phyloP scores from a whole-genome alignment of 2,113 vertebrate genomes.

The Brevimyrus niger region DNA sequence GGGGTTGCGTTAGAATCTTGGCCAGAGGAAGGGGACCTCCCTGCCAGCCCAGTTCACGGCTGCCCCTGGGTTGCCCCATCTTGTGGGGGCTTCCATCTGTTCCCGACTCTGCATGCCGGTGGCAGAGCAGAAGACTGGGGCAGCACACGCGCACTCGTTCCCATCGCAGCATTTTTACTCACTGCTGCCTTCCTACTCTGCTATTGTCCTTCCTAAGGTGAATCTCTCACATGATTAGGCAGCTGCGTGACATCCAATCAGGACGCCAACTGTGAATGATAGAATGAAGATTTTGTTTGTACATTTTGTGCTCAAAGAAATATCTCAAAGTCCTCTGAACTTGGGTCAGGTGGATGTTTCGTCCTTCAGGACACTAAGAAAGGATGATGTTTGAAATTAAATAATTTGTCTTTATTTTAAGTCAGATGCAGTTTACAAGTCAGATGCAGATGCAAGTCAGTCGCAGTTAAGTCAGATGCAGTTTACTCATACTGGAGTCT shows the following conservation, averaged over 20 bases:
- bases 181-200: background rate
- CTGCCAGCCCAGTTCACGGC: background rate
- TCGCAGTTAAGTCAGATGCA: background rate
- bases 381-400: background rate
- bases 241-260: background rate
- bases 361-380: background rate
- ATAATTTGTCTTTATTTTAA: background rate
- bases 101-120: conserved; percentile 45
- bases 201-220: background rate
- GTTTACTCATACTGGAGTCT: background rate
- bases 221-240: background rate
- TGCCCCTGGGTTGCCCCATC: conserved; percentile 49
- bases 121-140: background rate
- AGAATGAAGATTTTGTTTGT: background rate
- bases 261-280: background rate
- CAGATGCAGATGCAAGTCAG: too few species aligned
- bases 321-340: background rate
- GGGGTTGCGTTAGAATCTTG: background rate
- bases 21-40: background rate
- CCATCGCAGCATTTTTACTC: background rate
- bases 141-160: background rate
- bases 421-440: background rate
- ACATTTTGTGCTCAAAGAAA: background rate
- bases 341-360: background rate
- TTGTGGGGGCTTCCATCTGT: conserved; percentile 63